phyloP scores from a whole-genome alignment of 2,113 vertebrate species.

The Trichomycterus rosablanca region DNA sequence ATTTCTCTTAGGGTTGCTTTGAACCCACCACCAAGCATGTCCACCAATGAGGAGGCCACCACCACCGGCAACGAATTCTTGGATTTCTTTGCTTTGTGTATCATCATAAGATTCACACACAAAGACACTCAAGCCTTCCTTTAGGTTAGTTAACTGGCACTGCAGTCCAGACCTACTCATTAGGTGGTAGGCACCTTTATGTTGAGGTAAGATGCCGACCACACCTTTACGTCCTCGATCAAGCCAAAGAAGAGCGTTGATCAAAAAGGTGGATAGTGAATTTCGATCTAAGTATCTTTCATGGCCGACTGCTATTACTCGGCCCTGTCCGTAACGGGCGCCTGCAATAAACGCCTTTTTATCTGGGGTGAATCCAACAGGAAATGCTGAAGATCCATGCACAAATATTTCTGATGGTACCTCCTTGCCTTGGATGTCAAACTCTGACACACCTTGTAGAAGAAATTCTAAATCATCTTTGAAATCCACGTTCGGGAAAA shows the following conservation, averaged over 20 bases:
- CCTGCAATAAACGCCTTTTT: conserved; percentile 61
- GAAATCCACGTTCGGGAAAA: too few species aligned
- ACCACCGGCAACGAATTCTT: conserved; percentile 58
- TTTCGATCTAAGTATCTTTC: conserved; percentile 52
- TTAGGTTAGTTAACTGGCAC: neutral
- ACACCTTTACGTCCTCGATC: conserved; percentile 45
- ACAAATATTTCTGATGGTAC: conserved; percentile 61
- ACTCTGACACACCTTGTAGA: conserved; percentile 60
- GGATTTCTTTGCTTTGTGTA: conserved; percentile 43
- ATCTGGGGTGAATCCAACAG: conserved; percentile 51
- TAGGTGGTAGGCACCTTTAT: conserved; percentile 20
- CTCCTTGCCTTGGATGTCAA: conserved; percentile 46
- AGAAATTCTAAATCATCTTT: conserved; percentile 63
- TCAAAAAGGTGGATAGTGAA: conserved; percentile 54
- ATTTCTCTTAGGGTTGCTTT: conserved; percentile 48
- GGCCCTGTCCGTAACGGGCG: conserved; percentile 66
- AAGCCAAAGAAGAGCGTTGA: conserved; percentile 70
- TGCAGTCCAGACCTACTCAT: conserved; percentile 12
- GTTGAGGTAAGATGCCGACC: conserved; percentile 41
- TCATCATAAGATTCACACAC: conserved; percentile 46
- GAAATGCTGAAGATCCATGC: conserved; percentile 66
- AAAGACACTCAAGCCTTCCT: conserved; percentile 7
- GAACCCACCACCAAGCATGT: conserved; percentile 77
- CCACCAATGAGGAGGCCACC: conserved; percentile 77
- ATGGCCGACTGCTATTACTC: conserved; percentile 61